A percentile compares a stretch with the other conserved stretches of the same genome.
Evolutionary conservation across 2,888 invertebrate genomes (phyloP).

Genomic region (Pristionchus maxplancki): DNA sequence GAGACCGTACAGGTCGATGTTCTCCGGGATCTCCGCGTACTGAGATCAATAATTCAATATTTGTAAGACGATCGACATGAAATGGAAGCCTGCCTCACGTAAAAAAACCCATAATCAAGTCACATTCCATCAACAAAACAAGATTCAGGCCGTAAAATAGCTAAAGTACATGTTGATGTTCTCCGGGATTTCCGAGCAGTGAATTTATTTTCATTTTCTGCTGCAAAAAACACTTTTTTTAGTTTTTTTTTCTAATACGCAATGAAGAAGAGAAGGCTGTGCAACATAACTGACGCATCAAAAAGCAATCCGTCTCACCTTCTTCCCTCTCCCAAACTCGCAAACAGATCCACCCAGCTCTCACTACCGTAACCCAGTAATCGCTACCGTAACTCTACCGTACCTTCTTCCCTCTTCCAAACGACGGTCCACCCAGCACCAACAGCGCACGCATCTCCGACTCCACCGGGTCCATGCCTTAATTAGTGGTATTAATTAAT

Average conservation of each 20-base stretch:
- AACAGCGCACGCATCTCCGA: constrained; percentile 67
- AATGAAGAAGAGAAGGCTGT: no score
- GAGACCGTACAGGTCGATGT: constrained; percentile 84
- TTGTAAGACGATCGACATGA: no score
- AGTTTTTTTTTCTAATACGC: no score
- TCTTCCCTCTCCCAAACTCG: not conserved
- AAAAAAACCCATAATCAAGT: not conserved
- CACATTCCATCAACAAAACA: no score
- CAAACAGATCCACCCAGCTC: not conserved
- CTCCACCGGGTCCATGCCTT: constrained; percentile 40
- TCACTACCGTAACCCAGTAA: not conserved
- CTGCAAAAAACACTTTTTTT: no score
- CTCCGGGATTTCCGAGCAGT: not conserved
- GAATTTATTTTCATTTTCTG: not conserved
- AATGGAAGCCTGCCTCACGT: no score
- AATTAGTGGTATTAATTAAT: not conserved
- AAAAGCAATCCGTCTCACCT: not conserved
- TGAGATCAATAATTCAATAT: constrained; percentile 54
- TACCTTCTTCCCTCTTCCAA: constrained; percentile 79
- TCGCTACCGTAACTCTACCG: not conserved
- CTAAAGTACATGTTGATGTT: not conserved
- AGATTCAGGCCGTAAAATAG: no score
- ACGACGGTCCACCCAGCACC: constrained; percentile 80
- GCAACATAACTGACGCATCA: no score
- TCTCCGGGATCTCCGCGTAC: constrained; percentile 81